Base-by-base conservation (phyloP, 2,888 invertebrate genomes). In the Eledone cirrhosa region DNA sequence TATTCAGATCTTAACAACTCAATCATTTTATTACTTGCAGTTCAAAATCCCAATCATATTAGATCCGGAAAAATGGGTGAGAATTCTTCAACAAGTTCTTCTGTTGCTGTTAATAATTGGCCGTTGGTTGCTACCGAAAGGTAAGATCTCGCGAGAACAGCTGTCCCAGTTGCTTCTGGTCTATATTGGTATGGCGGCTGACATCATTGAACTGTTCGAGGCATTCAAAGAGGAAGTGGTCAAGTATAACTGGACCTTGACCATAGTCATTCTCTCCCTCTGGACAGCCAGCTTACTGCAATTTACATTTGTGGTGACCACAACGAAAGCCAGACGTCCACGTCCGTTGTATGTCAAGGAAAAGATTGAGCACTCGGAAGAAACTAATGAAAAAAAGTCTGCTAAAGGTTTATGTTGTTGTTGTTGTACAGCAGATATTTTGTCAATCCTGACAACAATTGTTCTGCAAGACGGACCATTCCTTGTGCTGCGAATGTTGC, bases 141-240 rank as follows among this genome's bases (percentile, higher is more conserved):
- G 86, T 27, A 84, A 86, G 77, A 86, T 84, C 77, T 83, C 83
- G 31, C 80, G 88, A 7, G 87, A 88, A 80, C 87, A 88, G 77
- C 81, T 88, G 13, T 88, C 88, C 1, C 88, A 88, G 79, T 83
- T 88, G 7, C 80, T 88, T 27, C 83, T 88, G 29, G 87, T 88
- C 31, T 87, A 88, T 81, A 87, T 88, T 48, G 88, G 88, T 22
- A 87, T 88, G 85, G 87, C 88, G 0, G 87, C 88, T 1, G 88
- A 88, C 81, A 88, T 88, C 77, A 86, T 88, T 78, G 97, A 97
- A 90, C 96, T 97, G 91, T 97, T 97, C 91, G 97, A 97, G 91
- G 96, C 96, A 0, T 97, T 97, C 92, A 96, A 86, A 76, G 87
- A 85, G 75, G 74, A 79, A 24, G 80, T 78, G 41, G 85, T 85